A percentile compares a stretch with the other conserved stretches of the same genome.
Conservation (phyloP, 2,113 vertebrate species). For the Gobiocypris rarus region DNA sequence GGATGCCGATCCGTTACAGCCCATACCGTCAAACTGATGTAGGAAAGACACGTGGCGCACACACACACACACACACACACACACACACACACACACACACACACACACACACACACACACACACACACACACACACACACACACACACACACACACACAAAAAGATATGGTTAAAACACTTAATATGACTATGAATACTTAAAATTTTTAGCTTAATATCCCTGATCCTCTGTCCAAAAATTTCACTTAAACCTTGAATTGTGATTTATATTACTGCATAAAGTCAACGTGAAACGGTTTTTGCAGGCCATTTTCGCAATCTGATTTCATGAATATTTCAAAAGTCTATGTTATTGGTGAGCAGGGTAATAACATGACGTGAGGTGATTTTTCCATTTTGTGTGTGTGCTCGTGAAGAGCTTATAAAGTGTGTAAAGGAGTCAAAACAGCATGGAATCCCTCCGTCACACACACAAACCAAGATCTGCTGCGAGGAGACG, state of each 20-base stretch:
- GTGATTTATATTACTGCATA: not conserved
- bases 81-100: conserved; percentile 11
- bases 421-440: too few species aligned
- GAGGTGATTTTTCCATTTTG: not conserved
- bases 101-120: conserved; percentile 13
- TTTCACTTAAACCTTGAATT: not conserved
- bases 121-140: too few species aligned
- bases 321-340: not conserved
- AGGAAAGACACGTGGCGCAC: not conserved
- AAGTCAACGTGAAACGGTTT: not conserved
- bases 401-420: too few species aligned
- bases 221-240: too few species aligned
- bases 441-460: too few species aligned
- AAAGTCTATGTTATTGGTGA: not conserved
- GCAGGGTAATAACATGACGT: not conserved
- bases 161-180: not conserved
- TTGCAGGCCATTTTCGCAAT: not conserved
- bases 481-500: too few species aligned
- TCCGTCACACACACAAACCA: too few species aligned
- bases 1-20: conserved; percentile 90
- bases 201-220: not conserved
- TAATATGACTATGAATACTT: not conserved
- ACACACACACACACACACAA: conserved; percentile 8
- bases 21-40: conserved; percentile 80
- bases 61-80: not conserved